Base-by-base conservation (phyloP, 2,113 vertebrate genomes). In the Fregetta grallaria region DNA sequence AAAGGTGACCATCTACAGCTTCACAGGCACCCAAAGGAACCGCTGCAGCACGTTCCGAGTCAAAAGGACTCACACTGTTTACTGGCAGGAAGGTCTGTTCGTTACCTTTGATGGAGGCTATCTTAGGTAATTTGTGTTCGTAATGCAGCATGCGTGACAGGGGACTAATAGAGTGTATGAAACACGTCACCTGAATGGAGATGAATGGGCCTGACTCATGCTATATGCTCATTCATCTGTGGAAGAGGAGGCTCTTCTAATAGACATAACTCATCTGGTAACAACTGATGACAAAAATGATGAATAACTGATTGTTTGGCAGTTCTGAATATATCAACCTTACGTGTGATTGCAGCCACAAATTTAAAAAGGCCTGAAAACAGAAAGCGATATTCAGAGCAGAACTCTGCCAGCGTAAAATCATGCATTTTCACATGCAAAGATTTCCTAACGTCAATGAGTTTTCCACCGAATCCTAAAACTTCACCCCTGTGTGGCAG, bases 41-140 rank as follows among this genome's bases (percentile, higher is more conserved):
- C 99, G 99, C 61, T 99, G 99, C 95, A 99, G 99, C 97, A 99
- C 99, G 0, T 99, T 99, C 97, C 98, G 99, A 63, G 99, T 99
- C 65, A 99, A 98, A 82, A 97, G 98, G 84, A 98, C 98, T 77
- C 98, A 99, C 95, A 98, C 98, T 91, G 97, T 98, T 96, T 99
- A 99, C 87, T 99, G 98, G 98, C 98, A 99, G 93, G 98, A 99
- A 92, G 98, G 98, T 50, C 97, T 99, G 82, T 97, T 98, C 97
- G 98, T 99, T 96, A 99, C 99, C 29, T 99, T 99, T 74, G 98
- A 99, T 23, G 99, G 99, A 30, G 99, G 99, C 77, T 99, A 99
- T 97, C 98, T 99, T 92, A 99, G 99, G 99, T 99, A 95, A 98
- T 97, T 85, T 58, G 72, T 62, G 73, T 56, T 97, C 16, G 11